Evolutionary conservation across 2,113 vertebrate genomes (phyloP).

Genomic region (Origma solitaria): DNA sequence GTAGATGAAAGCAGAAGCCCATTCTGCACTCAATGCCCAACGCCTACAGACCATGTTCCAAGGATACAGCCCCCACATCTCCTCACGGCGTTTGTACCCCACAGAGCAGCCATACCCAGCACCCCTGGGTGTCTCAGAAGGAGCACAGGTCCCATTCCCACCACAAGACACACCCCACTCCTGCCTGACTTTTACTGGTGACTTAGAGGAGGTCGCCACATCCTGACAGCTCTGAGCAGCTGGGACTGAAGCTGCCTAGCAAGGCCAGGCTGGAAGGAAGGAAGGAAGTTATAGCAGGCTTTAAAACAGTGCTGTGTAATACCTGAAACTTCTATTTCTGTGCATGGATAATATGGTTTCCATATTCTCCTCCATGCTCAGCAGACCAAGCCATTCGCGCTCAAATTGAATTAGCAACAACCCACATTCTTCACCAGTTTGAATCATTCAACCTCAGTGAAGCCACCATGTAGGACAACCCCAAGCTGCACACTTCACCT

Average conservation of each 20-base stretch:
- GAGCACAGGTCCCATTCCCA: neutral
- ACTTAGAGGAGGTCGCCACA: neutral
- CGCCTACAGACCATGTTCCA: fast-evolving
- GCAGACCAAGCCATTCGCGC: neutral
- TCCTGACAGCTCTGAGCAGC: neutral
- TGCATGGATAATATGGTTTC: neutral
- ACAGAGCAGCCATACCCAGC: fast-evolving
- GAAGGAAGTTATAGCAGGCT: slow-evolving; percentile 53
- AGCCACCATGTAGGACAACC: fast-evolving
- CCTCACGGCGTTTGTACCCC: fast-evolving
- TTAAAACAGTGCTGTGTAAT: slow-evolving; percentile 8
- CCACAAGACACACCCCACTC: neutral
- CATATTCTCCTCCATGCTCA: neutral
- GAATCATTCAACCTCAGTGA: neutral
- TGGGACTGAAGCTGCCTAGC: neutral
- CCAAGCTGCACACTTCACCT: neutral
- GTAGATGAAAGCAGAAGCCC: neutral
- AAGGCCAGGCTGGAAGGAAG: slow-evolving; percentile 44
- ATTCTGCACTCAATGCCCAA: neutral
- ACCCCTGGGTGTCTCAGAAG: neutral
- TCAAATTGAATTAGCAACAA: neutral
- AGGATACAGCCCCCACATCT: neutral
- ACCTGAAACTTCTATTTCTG: slow-evolving; percentile 41
- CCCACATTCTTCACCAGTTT: neutral
- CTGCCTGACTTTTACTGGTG: neutral